Percentiles rank a stretch among this genome's conserved stretches.
These are phyloP conservation scores for Hippocampus barbouri DNA, from an alignment of 2,113 vertebrate species.

Conservation along the genomic window DNA sequence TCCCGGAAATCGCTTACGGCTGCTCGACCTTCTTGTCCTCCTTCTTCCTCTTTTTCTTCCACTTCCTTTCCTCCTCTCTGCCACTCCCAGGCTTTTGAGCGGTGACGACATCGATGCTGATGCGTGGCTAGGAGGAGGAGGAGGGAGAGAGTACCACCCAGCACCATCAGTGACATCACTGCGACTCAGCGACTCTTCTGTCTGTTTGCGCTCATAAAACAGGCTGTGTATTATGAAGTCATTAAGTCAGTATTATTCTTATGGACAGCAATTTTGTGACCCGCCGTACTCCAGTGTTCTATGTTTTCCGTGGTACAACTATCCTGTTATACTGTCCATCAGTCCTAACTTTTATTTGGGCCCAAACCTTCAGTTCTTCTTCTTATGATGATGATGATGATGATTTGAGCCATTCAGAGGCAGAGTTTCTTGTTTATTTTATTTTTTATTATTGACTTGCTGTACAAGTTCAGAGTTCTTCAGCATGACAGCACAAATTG, in stretches of 20 bases:
- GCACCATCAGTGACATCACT: slow-evolving; percentile 73
- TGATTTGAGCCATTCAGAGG: neutral
- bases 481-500: no score
- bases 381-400: neutral
- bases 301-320: neutral
- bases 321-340: neutral
- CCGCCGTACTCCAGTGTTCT: neutral
- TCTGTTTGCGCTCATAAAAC: slow-evolving; percentile 24
- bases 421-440: neutral
- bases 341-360: neutral
- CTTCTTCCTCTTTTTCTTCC: slow-evolving; percentile 28
- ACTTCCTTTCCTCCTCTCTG: slow-evolving; percentile 45
- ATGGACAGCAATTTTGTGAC: neutral
- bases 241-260: neutral
- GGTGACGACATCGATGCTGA: slow-evolving; percentile 42
- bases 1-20: slow-evolving; percentile 8
- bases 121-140: slow-evolving; percentile 19
- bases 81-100: slow-evolving; percentile 46
- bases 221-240: neutral
- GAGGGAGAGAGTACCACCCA: slow-evolving; percentile 62
- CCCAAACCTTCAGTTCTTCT: neutral
- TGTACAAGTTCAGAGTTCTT: no score
- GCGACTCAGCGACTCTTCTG: slow-evolving; percentile 33
- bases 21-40: slow-evolving; percentile 21
- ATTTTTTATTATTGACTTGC: no score